These are phyloP conservation scores for Virgularia gustaviana DNA, from an alignment of 92 coral and sea anemone species.

Conservation along the genomic window DNA sequence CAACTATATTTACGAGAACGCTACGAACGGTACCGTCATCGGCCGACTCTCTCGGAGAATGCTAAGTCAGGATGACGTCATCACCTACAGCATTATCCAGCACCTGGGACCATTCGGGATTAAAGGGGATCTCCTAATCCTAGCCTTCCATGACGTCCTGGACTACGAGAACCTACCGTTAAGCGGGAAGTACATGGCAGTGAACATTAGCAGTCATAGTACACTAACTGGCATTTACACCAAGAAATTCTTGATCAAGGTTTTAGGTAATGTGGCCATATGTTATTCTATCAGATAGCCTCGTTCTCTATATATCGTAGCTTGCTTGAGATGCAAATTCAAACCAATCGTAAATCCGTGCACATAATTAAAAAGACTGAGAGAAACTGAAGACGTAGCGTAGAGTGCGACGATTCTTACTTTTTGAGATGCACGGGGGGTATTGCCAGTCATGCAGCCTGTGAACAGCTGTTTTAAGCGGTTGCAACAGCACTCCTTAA, in stretches of 20 bases:
- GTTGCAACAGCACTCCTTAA: too few species aligned
- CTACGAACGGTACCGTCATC: conserved; percentile 56
- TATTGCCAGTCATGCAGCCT: too few species aligned
- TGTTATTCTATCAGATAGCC: too few species aligned
- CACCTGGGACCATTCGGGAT: conserved; percentile 3
- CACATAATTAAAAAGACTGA: too few species aligned
- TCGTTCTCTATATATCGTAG: background rate
- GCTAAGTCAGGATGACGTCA: background rate
- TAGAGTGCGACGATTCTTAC: too few species aligned
- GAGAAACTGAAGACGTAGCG: too few species aligned
- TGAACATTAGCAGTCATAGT: conserved; percentile 4
- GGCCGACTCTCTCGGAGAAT: conserved; percentile 48
- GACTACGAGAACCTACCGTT: conserved; percentile 9
- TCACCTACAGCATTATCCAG: background rate
- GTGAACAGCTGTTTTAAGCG: too few species aligned
- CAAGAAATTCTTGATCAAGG: conserved; percentile 5
- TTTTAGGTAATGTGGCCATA: conserved; percentile 17
- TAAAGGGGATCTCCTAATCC: background rate
- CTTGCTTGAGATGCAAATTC: background rate
- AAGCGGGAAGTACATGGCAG: background rate
- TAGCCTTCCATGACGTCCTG: background rate
- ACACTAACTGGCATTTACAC: conserved; percentile 1
- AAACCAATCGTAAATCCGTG: background rate
- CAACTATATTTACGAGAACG: conserved; percentile 59
- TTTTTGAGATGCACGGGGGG: too few species aligned